These are phyloP conservation scores for Hirundichthys speculiger DNA, from an alignment of 2,113 vertebrate species.

Conservation along the genomic window DNA sequence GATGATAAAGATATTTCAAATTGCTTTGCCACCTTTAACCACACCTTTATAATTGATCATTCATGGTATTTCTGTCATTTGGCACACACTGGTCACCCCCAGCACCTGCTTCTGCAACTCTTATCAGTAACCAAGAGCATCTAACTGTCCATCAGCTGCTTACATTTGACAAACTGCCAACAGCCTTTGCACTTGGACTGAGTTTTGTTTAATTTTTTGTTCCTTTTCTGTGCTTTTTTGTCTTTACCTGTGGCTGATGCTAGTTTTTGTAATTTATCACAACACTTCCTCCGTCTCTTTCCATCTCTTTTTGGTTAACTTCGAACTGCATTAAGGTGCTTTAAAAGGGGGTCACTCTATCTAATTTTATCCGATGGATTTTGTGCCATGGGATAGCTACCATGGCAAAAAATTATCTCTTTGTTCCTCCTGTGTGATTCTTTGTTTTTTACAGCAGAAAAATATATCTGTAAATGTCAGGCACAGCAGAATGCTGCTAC, in stretches of 20 bases:
- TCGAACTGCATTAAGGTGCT: not conserved
- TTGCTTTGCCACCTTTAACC: slow-evolving; percentile 14
- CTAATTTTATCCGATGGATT: not conserved
- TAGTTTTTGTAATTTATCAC: not conserved
- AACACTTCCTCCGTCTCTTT: not conserved
- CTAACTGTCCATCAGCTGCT: not conserved
- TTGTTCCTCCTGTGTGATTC: slow-evolving; percentile 1
- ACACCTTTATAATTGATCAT: not conserved
- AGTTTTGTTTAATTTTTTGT: not conserved
- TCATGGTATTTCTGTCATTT: slow-evolving; percentile 1
- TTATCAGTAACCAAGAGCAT: not conserved
- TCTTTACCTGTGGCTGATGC: no score
- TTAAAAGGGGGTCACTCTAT: not conserved
- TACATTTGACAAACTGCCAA: not conserved
- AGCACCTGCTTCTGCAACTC: not conserved
- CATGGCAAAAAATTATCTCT: not conserved
- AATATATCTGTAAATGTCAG: slow-evolving; percentile 46
- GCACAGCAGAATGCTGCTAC: slow-evolving; percentile 9
- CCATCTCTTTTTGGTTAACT: not conserved
- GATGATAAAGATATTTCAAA: no score
- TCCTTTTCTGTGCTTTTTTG: not conserved
- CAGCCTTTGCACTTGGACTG: not conserved
- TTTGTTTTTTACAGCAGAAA: slow-evolving; percentile 14
- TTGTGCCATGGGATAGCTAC: not conserved
- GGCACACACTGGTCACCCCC: not conserved